These are phyloP conservation scores for Drosophila kanapiae DNA, from an alignment of 1,140 invertebrate species.

Conservation along the genomic window DNA sequence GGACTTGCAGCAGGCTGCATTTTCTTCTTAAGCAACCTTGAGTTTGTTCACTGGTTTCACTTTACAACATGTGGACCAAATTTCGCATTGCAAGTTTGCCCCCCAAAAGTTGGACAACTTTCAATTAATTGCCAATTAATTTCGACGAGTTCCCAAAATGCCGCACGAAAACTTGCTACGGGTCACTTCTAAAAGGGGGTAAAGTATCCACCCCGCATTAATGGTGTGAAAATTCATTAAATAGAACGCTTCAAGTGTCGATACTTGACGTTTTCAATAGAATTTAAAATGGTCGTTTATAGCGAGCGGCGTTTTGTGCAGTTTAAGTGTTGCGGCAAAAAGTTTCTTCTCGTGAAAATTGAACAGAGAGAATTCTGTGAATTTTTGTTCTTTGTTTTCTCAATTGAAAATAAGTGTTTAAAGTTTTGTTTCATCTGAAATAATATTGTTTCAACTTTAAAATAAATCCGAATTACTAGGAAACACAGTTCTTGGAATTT, in stretches of 20 bases:
- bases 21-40: conserved; percentile 11
- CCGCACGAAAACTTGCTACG: not conserved
- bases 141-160: conserved; percentile 23
- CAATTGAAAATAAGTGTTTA: not conserved
- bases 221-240: conserved; percentile 44
- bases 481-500: not conserved
- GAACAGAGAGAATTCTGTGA: not conserved
- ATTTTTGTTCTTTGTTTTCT: not conserved
- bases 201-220: conserved; percentile 7
- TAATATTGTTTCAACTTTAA: not conserved
- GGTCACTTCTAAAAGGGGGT: too few relatives aligned
- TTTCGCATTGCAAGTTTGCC: conserved; percentile 33
- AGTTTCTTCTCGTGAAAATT: not conserved
- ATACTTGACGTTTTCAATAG: conserved; percentile 9
- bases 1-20: conserved; percentile 5
- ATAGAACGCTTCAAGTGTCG: conserved; percentile 9
- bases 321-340: not conserved
- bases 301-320: not conserved
- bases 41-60: conserved; percentile 15
- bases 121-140: conserved; percentile 82
- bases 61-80: conserved; percentile 15
- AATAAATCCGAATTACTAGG: not conserved
- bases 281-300: conserved; percentile 11
- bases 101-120: conserved; percentile 53
- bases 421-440: not conserved